Evolutionary conservation across 2,113 vertebrate species (phyloP), one percentile per base, ranked within the genome.

Genomic region (Ciconia boyciana): DNA sequence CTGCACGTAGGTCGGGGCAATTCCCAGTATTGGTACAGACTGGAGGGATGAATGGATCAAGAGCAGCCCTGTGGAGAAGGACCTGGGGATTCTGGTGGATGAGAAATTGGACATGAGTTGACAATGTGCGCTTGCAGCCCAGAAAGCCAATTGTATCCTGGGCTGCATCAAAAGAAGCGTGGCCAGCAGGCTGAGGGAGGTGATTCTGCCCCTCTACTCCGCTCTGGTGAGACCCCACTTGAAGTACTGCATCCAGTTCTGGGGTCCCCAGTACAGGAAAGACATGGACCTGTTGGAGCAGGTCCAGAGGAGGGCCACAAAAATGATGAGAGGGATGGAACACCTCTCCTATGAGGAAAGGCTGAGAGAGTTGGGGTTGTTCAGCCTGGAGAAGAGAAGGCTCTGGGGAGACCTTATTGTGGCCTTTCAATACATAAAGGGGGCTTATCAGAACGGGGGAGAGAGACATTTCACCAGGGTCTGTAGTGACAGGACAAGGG

Each of bases 121-220:
- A 12, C 16, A 70, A 9, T 6, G 7, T 34, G 18, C 0, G 0
- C 7, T 87, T 0, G 6, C 9, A n/a, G 15, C 8, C 41, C 51
- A 71, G 61, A 80, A 57, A 24, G 26, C 29, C 25, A 79, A n/a
- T 2, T 0, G 0, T 12, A n/a, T 4, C 10, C 41, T 65, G 21
- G n/a, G 7, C 36, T 83, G 34, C 46, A 79, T 28, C 28, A 64
- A 69, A 36, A 86, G 14, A 25, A 31, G 22, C 0, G 0, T 31
- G 48, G 9, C 13, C 69, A 77, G 48, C 8, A 68, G 43, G 17
- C 13, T 2, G 0, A 48, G 34, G 11, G 24, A 89, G 10, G 26
- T n/a, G 25, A 39, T 93, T 75, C 6, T 11, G 2, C 8, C 13
- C 5, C n/a, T 44, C 9, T 64, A 0, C 17, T 78, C 32, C 1